These are phyloP conservation scores for Ophiodon elongatus DNA, from an alignment of 2,113 vertebrate genomes.

Conservation along the genomic window DNA sequence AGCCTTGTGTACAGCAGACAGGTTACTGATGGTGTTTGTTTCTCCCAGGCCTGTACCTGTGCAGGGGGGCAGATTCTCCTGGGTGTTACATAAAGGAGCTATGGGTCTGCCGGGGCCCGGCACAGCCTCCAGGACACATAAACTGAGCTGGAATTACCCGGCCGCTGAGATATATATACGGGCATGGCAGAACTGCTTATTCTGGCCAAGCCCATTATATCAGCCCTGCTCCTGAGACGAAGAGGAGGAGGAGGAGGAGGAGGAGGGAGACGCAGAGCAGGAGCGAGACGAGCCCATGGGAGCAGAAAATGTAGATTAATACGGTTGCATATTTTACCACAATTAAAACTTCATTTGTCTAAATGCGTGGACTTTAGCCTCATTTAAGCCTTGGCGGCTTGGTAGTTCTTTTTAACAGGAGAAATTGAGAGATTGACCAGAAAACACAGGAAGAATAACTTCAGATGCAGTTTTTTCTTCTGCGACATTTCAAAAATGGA, in stretches of 20 bases:
- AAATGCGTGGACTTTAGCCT: conserved; percentile 83
- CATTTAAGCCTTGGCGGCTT: conserved; percentile 78
- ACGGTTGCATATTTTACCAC: conserved; percentile 76
- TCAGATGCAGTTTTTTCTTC: conserved; percentile 24
- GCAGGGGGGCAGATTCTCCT: conserved; percentile 79
- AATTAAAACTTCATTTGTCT: conserved; percentile 86
- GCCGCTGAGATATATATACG: conserved; percentile 71
- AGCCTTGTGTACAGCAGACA: conserved; percentile 69
- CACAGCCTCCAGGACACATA: conserved; percentile 68
- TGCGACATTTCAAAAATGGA: conserved; percentile 49
- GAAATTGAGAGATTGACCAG: conserved; percentile 55
- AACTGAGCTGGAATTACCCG: conserved; percentile 79
- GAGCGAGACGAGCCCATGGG: conserved; percentile 70
- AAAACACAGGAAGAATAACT: conserved; percentile 32
- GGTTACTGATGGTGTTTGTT: conserved; percentile 87
- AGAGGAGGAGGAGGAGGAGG: conserved; percentile 36
- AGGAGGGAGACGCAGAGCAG: conserved; percentile 17
- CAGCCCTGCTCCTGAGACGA: conserved; percentile 58
- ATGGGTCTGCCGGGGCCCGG: conserved; percentile 70
- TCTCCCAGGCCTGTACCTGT: conserved; percentile 79
- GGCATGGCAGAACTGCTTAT: conserved; percentile 71
- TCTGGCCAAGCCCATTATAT: conserved; percentile 76
- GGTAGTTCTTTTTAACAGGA: conserved; percentile 50
- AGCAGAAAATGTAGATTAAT: conserved; percentile 74
- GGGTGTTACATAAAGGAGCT: conserved; percentile 82